A percentile compares a stretch with the other conserved stretches of the same genome.
Conservation (phyloP, 2,113 vertebrate genomes). For the Bungarus multicinctus region DNA sequence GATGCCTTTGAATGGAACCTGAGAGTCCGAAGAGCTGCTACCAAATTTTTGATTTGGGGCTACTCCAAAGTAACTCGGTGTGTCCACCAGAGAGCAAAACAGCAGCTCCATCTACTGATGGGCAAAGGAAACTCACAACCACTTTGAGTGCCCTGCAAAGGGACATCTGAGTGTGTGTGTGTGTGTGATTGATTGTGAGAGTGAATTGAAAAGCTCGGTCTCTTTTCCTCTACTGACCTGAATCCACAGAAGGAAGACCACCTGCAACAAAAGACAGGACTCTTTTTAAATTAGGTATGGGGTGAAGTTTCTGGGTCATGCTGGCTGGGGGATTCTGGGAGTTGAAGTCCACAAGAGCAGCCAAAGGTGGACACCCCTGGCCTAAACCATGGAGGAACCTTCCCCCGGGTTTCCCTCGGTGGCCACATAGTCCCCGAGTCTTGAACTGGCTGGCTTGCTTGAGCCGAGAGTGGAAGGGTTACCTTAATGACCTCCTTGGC, state of each 20-base stretch:
- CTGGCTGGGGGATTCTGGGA: neutral
- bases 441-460: neutral
- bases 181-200: neutral
- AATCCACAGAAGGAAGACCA: neutral
- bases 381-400: neutral
- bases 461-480: neutral
- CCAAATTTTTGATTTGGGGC: neutral
- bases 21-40: neutral
- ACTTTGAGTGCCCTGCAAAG: neutral
- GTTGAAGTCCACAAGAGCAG: neutral
- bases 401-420: neutral
- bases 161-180: too few relatives aligned
- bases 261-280: neutral
- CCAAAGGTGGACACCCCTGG: neutral
- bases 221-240: neutral
- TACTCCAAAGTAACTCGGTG: neutral
- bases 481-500: neutral
- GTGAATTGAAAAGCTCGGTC: neutral
- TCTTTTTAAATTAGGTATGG: neutral
- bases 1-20: neutral
- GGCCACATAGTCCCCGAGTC: neutral
- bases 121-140: neutral
- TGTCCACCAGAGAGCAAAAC: neutral
- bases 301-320: neutral
- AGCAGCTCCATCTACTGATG: neutral